These are phyloP conservation scores for Melolontha melolontha DNA, from an alignment of 2,888 invertebrate genomes.

Conservation along the genomic window DNA sequence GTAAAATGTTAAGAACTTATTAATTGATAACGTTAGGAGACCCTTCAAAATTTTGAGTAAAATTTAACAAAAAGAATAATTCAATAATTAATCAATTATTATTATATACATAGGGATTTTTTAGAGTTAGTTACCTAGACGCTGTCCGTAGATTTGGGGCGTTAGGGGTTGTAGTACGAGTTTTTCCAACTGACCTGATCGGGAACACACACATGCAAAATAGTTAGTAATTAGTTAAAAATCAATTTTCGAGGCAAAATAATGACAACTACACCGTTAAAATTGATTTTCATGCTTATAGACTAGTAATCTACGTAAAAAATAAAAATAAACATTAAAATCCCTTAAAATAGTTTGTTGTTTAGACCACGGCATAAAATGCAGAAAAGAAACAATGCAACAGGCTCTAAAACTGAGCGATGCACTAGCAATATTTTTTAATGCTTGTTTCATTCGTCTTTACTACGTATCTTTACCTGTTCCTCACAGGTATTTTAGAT, in stretches of 20 bases:
- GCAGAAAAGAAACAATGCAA: neutral
- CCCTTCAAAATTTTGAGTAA: too few species aligned
- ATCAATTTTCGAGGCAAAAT: slow-evolving; percentile 50
- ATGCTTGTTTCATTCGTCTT: neutral
- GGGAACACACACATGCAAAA: slow-evolving; percentile 59
- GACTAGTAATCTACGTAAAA: slow-evolving; percentile 5
- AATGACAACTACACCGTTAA: slow-evolving; percentile 28
- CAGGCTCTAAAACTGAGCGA: neutral
- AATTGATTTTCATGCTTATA: slow-evolving; percentile 26
- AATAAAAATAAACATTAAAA: neutral
- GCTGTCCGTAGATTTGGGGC: slow-evolving; percentile 65
- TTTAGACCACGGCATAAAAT: too few species aligned
- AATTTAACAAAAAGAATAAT: too few species aligned
- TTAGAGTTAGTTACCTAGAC: slow-evolving; percentile 62
- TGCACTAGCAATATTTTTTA: slow-evolving; percentile 9
- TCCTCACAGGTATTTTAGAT: slow-evolving; percentile 61
- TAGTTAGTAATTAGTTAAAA: slow-evolving; percentile 45
- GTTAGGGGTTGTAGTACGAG: slow-evolving; percentile 63
- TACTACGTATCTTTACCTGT: slow-evolving; percentile 38
- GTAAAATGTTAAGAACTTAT: too few species aligned
- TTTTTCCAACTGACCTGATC: slow-evolving; percentile 63
- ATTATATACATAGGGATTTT: neutral
- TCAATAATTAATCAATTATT: too few species aligned
- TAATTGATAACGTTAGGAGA: too few species aligned
- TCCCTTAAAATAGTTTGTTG: too few species aligned